Evolutionary conservation across 2,113 vertebrate species (phyloP).

Genomic region (Toxotes chatareus): DNA sequence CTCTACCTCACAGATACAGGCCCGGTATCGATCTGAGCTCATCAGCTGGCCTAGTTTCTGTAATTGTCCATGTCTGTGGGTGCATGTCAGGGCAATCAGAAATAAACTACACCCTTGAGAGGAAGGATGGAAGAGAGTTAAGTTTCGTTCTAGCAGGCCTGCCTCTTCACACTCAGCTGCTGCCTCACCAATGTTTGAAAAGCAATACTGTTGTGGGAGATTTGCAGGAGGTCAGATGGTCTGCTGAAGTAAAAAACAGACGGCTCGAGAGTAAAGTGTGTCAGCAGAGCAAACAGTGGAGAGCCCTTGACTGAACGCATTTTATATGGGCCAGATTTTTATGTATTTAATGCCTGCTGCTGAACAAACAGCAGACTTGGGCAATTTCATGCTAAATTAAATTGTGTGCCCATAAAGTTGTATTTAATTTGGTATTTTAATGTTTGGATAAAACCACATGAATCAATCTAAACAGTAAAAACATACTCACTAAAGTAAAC

Average conservation of each 20-base stretch:
- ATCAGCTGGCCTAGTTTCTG: constrained; percentile 51
- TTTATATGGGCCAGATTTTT: not conserved
- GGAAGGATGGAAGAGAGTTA: not conserved
- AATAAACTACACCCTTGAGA: constrained; percentile 57
- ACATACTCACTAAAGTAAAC: not conserved
- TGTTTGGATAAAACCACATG: not conserved
- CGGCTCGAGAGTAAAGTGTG: constrained; percentile 45
- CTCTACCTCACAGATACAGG: constrained; percentile 20
- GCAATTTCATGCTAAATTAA: not conserved
- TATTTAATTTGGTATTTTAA: not conserved
- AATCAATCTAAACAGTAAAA: not conserved
- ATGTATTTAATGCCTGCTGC: constrained; percentile 20
- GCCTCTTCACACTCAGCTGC: constrained; percentile 36
- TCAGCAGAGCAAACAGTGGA: constrained; percentile 45
- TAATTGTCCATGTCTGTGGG: constrained; percentile 43
- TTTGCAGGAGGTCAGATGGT: constrained; percentile 34
- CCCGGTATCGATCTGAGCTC: constrained; percentile 51
- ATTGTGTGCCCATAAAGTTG: not conserved
- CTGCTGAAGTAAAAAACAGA: constrained; percentile 33
- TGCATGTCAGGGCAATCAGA: constrained; percentile 36
- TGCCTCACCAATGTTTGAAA: constrained; percentile 48
- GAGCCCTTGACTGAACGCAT: not conserved
- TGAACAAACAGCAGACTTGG: not conserved
- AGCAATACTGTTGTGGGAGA: constrained; percentile 43
- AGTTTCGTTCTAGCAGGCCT: constrained; percentile 12